Percentiles rank a stretch among this genome's conserved stretches.
These are phyloP conservation scores for Troides oblongomaculatus DNA, from an alignment of 2,888 invertebrate genomes.

Conservation along the genomic window DNA sequence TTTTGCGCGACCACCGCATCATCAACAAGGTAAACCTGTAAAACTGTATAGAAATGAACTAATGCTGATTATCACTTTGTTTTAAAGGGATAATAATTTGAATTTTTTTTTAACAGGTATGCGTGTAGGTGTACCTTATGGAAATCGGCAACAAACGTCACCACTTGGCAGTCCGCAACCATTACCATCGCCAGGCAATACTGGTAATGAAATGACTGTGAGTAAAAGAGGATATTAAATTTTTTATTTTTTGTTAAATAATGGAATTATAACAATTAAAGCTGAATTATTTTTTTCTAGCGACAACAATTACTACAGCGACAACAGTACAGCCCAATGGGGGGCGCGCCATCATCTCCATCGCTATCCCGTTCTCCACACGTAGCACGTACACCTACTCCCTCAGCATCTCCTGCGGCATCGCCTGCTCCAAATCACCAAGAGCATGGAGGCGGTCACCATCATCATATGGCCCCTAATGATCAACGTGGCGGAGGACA, in stretches of 20 bases:
- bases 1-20: constrained; percentile 71
- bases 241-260: neutral
- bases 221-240: constrained; percentile 38
- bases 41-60: constrained; percentile 3
- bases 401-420: constrained; percentile 65
- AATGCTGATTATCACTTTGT: neutral
- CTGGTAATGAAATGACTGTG: constrained; percentile 67
- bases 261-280: neutral
- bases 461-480: constrained; percentile 71
- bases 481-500: constrained; percentile 58
- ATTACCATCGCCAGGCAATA: constrained; percentile 72
- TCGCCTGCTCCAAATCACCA: constrained; percentile 59
- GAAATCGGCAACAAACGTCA: constrained; percentile 69
- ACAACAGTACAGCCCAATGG: constrained; percentile 76
- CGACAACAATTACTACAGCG: constrained; percentile 74
- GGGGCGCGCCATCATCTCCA: constrained; percentile 80
- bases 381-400: constrained; percentile 72
- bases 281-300: constrained; percentile 38
- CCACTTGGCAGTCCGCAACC: constrained; percentile 76
- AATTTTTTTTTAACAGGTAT: constrained; percentile 51
- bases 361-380: constrained; percentile 79
- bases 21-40: constrained; percentile 60
- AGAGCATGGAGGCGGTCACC: constrained; percentile 62
- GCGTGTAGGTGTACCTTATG: constrained; percentile 71
- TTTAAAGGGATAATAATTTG: neutral